Conservation (phyloP, 2,113 vertebrate species). For the Xyliphius kryptos region DNA sequence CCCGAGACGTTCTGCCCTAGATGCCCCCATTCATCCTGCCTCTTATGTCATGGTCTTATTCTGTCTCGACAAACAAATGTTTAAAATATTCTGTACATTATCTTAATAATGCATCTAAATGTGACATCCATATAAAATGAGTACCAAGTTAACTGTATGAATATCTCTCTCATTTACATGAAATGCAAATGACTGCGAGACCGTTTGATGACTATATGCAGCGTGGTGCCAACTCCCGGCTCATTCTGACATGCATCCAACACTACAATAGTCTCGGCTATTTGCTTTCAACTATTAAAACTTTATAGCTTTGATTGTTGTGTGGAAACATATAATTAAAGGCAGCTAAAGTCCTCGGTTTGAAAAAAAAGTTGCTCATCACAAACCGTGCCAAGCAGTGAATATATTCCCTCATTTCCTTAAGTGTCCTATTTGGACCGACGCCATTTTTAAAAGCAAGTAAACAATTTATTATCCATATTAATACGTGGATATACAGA, state of each 20-base stretch:
- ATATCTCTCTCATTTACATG: background rate
- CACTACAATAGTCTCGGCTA: slow-evolving; percentile 18
- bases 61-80: too few relatives aligned
- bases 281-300: slow-evolving; percentile 23
- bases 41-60: too few relatives aligned
- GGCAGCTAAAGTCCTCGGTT: too few relatives aligned
- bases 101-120: background rate
- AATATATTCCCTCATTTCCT: slow-evolving; percentile 56
- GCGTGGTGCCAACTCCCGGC: slow-evolving; percentile 15
- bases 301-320: slow-evolving; percentile 32
- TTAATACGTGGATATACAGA: slow-evolving; percentile 65
- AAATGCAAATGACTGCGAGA: slow-evolving; percentile 17
- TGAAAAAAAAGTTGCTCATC: slow-evolving; percentile 39
- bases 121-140: slow-evolving; percentile 5
- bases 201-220: slow-evolving; percentile 16
- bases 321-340: too few relatives aligned
- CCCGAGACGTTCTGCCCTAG: too few relatives aligned
- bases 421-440: slow-evolving; percentile 62
- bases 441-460: slow-evolving; percentile 62
- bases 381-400: slow-evolving; percentile 59
- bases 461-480: slow-evolving; percentile 73
- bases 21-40: too few relatives aligned
- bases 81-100: background rate
- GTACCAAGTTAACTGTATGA: slow-evolving; percentile 2
- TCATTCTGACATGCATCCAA: slow-evolving; percentile 22